Percentiles rank a stretch among this genome's conserved stretches.
Conservation (phyloP, 2,113 vertebrate species). For the Hydrolagus affinis region DNA sequence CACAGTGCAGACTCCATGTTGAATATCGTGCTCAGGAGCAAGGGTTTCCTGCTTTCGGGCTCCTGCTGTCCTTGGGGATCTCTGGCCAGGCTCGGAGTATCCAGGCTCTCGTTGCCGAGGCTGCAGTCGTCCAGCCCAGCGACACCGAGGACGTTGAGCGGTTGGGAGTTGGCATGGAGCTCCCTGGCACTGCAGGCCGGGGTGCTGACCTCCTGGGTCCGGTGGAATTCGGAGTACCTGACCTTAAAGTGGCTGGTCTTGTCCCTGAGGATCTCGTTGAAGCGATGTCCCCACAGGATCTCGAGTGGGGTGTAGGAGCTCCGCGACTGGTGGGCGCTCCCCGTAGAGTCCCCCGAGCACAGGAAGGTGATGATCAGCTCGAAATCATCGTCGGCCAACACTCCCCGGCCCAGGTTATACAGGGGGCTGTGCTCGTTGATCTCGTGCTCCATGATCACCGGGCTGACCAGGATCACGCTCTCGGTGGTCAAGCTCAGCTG, state of each 20-base stretch:
- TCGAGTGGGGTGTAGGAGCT: conserved; percentile 77
- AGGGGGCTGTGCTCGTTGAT: conserved; percentile 75
- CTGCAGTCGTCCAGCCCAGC: conserved; percentile 4
- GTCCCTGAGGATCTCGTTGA: conserved; percentile 75
- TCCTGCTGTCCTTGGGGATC: neutral
- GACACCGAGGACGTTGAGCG: neutral
- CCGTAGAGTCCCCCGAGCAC: conserved; percentile 82
- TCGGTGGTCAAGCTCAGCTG: conserved; percentile 72
- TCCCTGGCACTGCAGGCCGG: conserved; percentile 75
- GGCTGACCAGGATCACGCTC: conserved; percentile 73
- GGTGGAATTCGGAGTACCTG: conserved; percentile 79
- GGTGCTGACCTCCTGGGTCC: conserved; percentile 72
- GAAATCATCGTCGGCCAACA: conserved; percentile 71
- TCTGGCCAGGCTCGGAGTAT: neutral
- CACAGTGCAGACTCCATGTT: conserved; percentile 22
- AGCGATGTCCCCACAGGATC: conserved; percentile 86
- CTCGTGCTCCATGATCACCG: conserved; percentile 71
- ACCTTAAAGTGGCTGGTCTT: conserved; percentile 74
- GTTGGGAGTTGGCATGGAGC: conserved; percentile 33
- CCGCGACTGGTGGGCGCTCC: conserved; percentile 83
- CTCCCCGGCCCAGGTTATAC: conserved; percentile 65
- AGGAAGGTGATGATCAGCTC: conserved; percentile 88
- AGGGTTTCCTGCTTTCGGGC: neutral
- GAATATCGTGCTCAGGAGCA: neutral
- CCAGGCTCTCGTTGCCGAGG: neutral